A percentile compares a stretch with the other conserved stretches of the same genome.
These are phyloP conservation scores for Carcina quercana DNA, from an alignment of 2,888 invertebrate species.

Conservation along the genomic window DNA sequence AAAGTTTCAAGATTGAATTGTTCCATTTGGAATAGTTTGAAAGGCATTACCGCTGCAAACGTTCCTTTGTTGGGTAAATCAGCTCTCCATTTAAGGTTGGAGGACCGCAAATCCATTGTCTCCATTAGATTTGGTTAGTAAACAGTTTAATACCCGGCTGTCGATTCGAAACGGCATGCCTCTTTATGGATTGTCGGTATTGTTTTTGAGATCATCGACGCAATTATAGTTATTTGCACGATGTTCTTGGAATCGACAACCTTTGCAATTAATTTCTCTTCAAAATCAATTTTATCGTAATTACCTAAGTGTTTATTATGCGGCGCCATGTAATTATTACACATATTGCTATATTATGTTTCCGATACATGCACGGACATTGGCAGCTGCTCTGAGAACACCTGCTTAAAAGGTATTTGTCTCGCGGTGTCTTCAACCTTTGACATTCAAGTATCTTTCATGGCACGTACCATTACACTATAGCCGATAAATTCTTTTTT, in stretches of 20 bases:
- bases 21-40: too few species aligned
- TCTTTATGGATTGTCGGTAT: constrained; percentile 17
- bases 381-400: constrained; percentile 37
- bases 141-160: constrained; percentile 20
- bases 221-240: constrained; percentile 16
- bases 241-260: constrained; percentile 20
- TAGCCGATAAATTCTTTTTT: constrained; percentile 21
- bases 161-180: constrained; percentile 21
- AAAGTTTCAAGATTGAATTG: too few species aligned
- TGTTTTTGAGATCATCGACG: constrained; percentile 20
- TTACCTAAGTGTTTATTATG: too few species aligned
- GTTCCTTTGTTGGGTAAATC: too few species aligned
- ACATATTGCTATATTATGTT: too few species aligned
- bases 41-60: too few species aligned
- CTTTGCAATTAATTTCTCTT: too few species aligned
- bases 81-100: neutral
- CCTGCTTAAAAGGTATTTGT: constrained; percentile 44
- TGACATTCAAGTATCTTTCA: constrained; percentile 48
- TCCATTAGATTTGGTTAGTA: constrained; percentile 20
- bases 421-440: constrained; percentile 44
- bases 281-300: too few species aligned
- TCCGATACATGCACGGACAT: too few species aligned
- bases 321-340: too few species aligned
- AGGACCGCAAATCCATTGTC: constrained; percentile 17
- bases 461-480: constrained; percentile 15